These are phyloP conservation scores for Ptilonorhynchus violaceus DNA, from an alignment of 2,113 vertebrate species.

Conservation along the genomic window DNA sequence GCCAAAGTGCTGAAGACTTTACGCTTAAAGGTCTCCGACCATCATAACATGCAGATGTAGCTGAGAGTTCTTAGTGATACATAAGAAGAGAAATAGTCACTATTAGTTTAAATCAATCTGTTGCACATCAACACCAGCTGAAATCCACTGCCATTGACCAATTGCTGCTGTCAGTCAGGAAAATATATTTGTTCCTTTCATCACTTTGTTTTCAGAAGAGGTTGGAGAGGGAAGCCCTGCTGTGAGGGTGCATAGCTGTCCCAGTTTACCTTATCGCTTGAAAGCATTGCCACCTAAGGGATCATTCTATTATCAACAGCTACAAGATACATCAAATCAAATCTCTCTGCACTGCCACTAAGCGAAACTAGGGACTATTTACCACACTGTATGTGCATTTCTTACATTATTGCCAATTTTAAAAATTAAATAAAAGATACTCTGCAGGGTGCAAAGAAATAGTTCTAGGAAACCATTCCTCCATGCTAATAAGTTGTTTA, in stretches of 20 bases:
- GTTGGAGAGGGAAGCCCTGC: background rate
- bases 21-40: background rate
- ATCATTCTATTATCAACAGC: background rate
- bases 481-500: background rate
- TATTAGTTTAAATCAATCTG: background rate
- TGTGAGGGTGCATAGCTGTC: background rate
- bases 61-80: background rate
- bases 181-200: background rate
- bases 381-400: background rate
- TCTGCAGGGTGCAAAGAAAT: background rate
- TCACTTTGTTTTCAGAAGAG: background rate
- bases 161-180: background rate
- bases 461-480: background rate
- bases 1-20: background rate
- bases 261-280: background rate
- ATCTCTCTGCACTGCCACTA: background rate
- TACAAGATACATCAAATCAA: background rate
- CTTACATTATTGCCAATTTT: background rate
- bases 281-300: background rate
- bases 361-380: background rate
- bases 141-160: background rate
- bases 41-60: background rate
- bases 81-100: background rate
- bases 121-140: background rate
- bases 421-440: background rate